Percentiles rank a stretch among this genome's conserved stretches.
Conservation (phyloP, 2,113 vertebrate species). For the Microtus montanus region DNA sequence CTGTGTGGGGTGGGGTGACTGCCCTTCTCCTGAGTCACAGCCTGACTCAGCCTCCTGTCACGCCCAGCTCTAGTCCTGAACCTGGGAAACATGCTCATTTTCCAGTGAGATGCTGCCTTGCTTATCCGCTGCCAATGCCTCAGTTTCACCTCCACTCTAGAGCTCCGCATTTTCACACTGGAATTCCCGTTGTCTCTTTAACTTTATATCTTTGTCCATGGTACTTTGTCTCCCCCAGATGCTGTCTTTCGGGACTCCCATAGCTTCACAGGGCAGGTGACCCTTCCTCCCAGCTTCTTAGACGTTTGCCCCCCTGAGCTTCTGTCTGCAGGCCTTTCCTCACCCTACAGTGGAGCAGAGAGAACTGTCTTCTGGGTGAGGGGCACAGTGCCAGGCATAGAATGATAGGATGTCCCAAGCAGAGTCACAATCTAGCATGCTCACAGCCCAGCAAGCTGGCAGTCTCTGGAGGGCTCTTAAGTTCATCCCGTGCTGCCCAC, state of each 20-base stretch:
- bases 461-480: background rate
- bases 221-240: background rate
- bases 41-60: background rate
- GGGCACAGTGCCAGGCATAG: rapidly evolving
- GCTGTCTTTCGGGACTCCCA: background rate
- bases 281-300: background rate
- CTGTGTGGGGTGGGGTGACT: background rate
- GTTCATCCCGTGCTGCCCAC: background rate
- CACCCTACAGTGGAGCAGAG: too few relatives aligned
- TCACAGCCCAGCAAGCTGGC: background rate
- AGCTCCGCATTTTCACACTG: too few relatives aligned
- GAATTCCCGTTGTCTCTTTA: background rate
- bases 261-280: background rate
- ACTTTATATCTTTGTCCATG: background rate
- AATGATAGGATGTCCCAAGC: background rate
- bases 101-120: background rate
- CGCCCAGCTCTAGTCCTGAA: background rate
- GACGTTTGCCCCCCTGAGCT: background rate
- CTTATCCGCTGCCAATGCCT: too few relatives aligned
- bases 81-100: background rate
- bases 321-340: background rate
- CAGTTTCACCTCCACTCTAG: background rate
- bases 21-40: background rate
- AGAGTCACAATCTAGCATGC: background rate
- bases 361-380: background rate